A percentile compares a stretch with the other conserved stretches of the same genome.
Evolutionary conservation across 2,888 invertebrate species (phyloP).

Genomic region (Tenthredo amoena): DNA sequence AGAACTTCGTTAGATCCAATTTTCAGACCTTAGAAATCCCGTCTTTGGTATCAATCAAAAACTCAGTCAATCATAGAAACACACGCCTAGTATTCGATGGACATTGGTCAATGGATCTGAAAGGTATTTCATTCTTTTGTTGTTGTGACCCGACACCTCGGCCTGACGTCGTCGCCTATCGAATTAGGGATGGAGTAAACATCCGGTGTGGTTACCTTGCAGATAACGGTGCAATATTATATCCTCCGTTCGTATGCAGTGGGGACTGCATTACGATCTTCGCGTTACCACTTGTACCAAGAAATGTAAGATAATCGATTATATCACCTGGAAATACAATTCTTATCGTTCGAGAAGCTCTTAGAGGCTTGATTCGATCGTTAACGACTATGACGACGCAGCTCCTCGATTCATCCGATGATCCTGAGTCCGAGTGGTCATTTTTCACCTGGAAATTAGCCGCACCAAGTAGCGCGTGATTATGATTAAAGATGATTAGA

Average conservation of each 20-base stretch:
- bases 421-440: not conserved
- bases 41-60: not conserved
- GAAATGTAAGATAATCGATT: not conserved
- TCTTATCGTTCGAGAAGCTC: too few species aligned
- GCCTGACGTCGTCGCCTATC: conserved; percentile 6
- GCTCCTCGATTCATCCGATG: not conserved
- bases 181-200: conserved; percentile 26
- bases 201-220: conserved; percentile 23
- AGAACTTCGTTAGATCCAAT: not conserved
- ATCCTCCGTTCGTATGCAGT: not conserved
- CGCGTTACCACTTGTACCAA: conserved; percentile 11
- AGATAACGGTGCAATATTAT: conserved; percentile 26
- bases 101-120: not conserved
- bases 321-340: too few species aligned
- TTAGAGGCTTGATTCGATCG: not conserved
- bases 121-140: conserved; percentile 3
- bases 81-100: not conserved
- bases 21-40: not conserved
- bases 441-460: not conserved
- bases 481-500: conserved; percentile 68
- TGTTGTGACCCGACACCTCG: conserved; percentile 13
- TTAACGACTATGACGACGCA: not conserved
- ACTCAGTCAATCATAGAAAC: not conserved
- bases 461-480: conserved; percentile 59
- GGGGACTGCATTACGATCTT: not conserved